A percentile compares a stretch with the other conserved stretches of the same genome.
Conservation (phyloP, 2,797 vertebrate genomes). For the Parauchenoglanis punctatus region DNA sequence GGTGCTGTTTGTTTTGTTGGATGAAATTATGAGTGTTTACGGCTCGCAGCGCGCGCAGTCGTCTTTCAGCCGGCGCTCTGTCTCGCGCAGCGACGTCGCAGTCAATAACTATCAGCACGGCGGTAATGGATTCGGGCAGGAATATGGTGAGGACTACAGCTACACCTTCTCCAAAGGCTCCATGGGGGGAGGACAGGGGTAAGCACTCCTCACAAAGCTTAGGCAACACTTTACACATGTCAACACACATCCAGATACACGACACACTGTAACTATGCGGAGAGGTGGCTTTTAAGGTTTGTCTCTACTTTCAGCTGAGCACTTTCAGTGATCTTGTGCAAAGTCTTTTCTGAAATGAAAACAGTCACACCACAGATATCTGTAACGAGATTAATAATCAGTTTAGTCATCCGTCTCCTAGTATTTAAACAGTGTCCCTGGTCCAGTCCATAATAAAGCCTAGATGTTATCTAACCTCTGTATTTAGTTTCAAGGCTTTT, state of each 20-base stretch:
- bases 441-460: not conserved
- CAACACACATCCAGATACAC: not conserved
- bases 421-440: not conserved
- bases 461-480: not conserved
- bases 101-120: conserved; percentile 53
- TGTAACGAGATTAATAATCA: not conserved
- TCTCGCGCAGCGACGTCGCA: conserved; percentile 64
- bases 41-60: conserved; percentile 66
- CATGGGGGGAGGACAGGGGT: conserved; percentile 61
- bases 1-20: not conserved
- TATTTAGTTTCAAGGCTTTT: conserved; percentile 17
- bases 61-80: conserved; percentile 29
- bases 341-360: not conserved
- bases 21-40: conserved; percentile 60
- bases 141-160: conserved; percentile 62
- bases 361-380: not conserved
- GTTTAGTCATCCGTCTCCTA: not conserved
- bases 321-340: not conserved
- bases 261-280: too few relatives aligned
- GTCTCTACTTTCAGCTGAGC: not conserved
- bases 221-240: not conserved
- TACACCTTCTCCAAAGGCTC: conserved; percentile 53
- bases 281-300: not conserved
- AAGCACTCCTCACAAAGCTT: conserved; percentile 9
- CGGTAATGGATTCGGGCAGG: conserved; percentile 66